These are phyloP conservation scores for Kryphioiulus occultus DNA, from an alignment of 2,888 invertebrate genomes.

Conservation along the genomic window DNA sequence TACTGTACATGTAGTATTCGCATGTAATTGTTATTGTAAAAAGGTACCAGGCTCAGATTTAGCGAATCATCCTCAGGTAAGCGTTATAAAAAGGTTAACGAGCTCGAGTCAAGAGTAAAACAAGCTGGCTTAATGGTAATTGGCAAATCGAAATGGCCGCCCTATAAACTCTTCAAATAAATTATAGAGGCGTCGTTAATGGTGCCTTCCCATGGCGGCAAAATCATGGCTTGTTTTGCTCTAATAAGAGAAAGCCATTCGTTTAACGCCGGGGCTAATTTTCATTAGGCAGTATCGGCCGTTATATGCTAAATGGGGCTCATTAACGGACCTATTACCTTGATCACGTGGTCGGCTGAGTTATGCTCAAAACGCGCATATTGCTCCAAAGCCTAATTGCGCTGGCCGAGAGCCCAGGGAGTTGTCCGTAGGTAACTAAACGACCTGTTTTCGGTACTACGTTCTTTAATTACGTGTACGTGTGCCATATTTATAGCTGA, in stretches of 20 bases:
- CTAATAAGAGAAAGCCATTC: conserved; percentile 4
- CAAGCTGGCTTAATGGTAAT: neutral
- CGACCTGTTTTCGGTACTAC: neutral
- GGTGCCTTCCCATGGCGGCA: neutral
- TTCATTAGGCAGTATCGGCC: conserved; percentile 12
- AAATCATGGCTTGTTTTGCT: conserved; percentile 26
- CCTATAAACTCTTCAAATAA: conserved; percentile 31
- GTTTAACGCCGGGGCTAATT: conserved; percentile 13
- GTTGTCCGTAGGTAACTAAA: conserved; percentile 27
- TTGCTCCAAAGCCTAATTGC: neutral
- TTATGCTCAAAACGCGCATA: neutral
- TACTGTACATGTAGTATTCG: too few species aligned
- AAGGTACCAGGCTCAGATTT: neutral
- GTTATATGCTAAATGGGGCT: conserved; percentile 36
- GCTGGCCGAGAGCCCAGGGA: neutral
- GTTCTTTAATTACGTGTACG: conserved; percentile 32
- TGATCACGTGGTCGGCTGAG: neutral
- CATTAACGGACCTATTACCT: conserved; percentile 32
- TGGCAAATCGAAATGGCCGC: neutral
- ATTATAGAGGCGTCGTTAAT: neutral
- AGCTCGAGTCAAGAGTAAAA: neutral
- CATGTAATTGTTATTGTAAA: too few species aligned
- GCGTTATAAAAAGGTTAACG: conserved; percentile 4
- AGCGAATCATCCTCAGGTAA: neutral
- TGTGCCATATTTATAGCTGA: conserved; percentile 32